Evolutionary conservation across 1,140 invertebrate species (phyloP).

Genomic region (Pantala flavescens): DNA sequence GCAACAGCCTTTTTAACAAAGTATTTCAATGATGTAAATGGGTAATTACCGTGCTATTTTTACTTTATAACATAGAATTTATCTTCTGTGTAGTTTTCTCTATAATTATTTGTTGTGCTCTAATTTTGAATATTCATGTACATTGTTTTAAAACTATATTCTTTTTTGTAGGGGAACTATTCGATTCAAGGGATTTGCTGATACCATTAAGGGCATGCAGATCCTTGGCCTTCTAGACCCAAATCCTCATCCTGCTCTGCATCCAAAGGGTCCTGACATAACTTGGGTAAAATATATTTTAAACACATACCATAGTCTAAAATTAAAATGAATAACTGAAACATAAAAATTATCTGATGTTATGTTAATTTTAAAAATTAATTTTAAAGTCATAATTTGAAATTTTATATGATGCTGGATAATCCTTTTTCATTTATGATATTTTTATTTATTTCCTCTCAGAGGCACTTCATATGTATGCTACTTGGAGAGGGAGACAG

Average conservation of each 20-base stretch:
- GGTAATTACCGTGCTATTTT: too few species aligned
- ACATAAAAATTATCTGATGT: not conserved
- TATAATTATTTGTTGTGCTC: not conserved
- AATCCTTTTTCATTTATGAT: too few species aligned
- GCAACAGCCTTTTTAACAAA: too few species aligned
- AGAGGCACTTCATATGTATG: slow-evolving; percentile 78
- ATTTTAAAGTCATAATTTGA: slow-evolving; percentile 14
- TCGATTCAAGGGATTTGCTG: slow-evolving; percentile 63
- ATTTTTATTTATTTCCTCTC: slow-evolving; percentile 28
- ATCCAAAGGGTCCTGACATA: slow-evolving; percentile 88
- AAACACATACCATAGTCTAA: not conserved
- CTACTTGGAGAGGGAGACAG: slow-evolving; percentile 70
- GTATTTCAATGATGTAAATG: too few species aligned
- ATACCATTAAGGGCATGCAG: slow-evolving; percentile 76
- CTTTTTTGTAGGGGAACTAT: slow-evolving; percentile 22
- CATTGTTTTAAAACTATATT: slow-evolving; percentile 23
- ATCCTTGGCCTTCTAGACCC: slow-evolving; percentile 79
- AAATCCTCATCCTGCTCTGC: slow-evolving; percentile 74
- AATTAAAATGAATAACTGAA: not conserved
- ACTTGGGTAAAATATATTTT: slow-evolving; percentile 80
- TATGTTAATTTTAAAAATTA: not conserved
- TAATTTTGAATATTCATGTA: slow-evolving; percentile 12
- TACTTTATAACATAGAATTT: too few species aligned
- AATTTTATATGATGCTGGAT: slow-evolving; percentile 14
- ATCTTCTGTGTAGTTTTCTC: too few species aligned